phyloP scores from a whole-genome alignment of 1,140 invertebrate species.

The Ooceraea biroi region DNA sequence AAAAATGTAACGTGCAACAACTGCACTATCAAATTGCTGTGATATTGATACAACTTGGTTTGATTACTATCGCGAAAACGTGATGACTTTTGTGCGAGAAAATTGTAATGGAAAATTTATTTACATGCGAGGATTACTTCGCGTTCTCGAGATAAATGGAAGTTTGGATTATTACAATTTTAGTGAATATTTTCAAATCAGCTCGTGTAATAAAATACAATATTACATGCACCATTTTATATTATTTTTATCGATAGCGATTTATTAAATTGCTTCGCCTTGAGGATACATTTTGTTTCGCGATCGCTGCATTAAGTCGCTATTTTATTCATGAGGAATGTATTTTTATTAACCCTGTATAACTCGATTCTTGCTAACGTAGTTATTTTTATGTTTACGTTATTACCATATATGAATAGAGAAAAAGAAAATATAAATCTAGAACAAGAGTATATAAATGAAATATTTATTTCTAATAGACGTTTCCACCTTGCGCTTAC shows the following conservation, averaged over 20 bases:
- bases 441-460: constrained; percentile 6
- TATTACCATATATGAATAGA: constrained; percentile 3
- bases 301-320: not conserved
- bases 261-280: not conserved
- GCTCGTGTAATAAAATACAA: not conserved
- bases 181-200: not conserved
- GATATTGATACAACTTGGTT: not conserved
- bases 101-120: not conserved
- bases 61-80: not conserved
- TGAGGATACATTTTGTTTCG: not conserved
- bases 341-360: constrained; percentile 19
- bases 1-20: not conserved
- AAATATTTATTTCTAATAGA: not conserved
- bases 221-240: constrained; percentile 3
- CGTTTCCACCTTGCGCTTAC: not conserved
- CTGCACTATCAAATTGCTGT: not conserved
- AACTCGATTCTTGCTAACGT: constrained; percentile 15
- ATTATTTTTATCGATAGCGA: constrained; percentile 8
- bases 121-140: not conserved
- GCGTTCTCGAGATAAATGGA: not conserved
- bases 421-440: not conserved
- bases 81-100: not conserved
- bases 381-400: constrained; percentile 7
- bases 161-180: not conserved
- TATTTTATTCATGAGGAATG: constrained; percentile 43